phyloP scores from a whole-genome alignment of 2,113 vertebrate genomes.

The Nyctibius bracteatus region DNA sequence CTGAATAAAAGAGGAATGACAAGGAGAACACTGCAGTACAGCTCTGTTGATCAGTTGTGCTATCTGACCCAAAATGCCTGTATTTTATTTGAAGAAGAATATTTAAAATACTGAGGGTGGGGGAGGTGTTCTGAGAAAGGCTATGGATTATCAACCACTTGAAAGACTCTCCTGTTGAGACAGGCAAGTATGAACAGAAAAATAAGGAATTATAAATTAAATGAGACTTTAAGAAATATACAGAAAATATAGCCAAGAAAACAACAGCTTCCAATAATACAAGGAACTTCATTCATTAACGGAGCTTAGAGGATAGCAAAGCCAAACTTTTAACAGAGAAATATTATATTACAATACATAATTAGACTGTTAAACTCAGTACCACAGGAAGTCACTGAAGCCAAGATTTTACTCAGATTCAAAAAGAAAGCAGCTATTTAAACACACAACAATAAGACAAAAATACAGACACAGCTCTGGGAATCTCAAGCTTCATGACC shows the following conservation, averaged over 20 bases:
- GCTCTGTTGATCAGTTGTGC: not conserved
- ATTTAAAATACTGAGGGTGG: not conserved
- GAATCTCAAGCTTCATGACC: not conserved
- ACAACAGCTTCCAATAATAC: not conserved
- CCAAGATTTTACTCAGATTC: conserved; percentile 7
- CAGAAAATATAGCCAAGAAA: not conserved
- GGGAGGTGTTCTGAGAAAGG: not conserved
- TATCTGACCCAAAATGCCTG: not conserved
- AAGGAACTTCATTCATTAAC: not conserved
- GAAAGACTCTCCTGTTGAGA: not conserved
- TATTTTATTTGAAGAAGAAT: not conserved
- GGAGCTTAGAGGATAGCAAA: not conserved
- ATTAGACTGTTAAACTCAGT: not conserved
- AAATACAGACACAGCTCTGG: not conserved
- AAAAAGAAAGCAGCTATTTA: conserved; percentile 32
- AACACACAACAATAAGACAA: not conserved
- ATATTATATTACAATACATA: conserved; percentile 12
- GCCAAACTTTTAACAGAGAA: conserved; percentile 26
- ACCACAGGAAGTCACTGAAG: conserved; percentile 15
- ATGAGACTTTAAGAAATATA: not conserved
- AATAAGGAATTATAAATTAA: not conserved
- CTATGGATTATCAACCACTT: not conserved
- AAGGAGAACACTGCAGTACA: not conserved
- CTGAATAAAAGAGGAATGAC: not conserved
- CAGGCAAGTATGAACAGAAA: not conserved